Evolutionary conservation across 2,113 vertebrate species (phyloP), one percentile per base, ranked within the genome.

Genomic region (Cinclus mexicanus): DNA sequence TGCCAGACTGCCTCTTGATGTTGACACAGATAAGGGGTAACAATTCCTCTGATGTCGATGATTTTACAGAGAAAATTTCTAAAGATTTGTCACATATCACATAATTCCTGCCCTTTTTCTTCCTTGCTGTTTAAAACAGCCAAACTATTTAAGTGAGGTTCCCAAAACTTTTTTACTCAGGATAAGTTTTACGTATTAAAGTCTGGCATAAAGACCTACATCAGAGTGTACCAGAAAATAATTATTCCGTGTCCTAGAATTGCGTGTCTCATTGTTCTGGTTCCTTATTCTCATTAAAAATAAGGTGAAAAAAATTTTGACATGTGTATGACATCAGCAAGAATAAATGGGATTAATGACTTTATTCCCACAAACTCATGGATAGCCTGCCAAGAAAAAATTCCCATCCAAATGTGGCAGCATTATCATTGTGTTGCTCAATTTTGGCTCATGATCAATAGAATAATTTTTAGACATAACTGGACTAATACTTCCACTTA

Each of bases 401-500:
- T n/a, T 84, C 41, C 67, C 15, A 72, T 89, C 53, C 23, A 47
- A 88, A 90, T 82, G 55, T 52, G 24, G 7, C 79, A 42, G 15
- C 35, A 60, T 83, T 91, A 71, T 77, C 29, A 61, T 52, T 70
- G 26, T 42, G 23, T 63, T 96, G 56, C 47, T 86, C 87, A 67
- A 56, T 95, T 82, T 86, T 95, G 94, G 67, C 88, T 92, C 37
- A 42, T 47, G 71, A 91, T 79, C 81, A 95, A 85, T 56, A 93
- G 42, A 90, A 81, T 83, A 69, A 75, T 90, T 94, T 96, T 96
- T 92, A 87, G 89, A 64, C 60, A 90, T 72, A 94, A 89, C 64
- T 86, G 83, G 81, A 91, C 76, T 93, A 95, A 93, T 83, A 85
- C 68, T 92, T 95, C 83, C 76, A 64, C 84, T 93, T 96, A 65